A percentile compares a stretch with the other conserved stretches of the same genome.
phyloP scores from a whole-genome alignment of 92 coral and sea anemone species.

The Actinostola sp. region DNA sequence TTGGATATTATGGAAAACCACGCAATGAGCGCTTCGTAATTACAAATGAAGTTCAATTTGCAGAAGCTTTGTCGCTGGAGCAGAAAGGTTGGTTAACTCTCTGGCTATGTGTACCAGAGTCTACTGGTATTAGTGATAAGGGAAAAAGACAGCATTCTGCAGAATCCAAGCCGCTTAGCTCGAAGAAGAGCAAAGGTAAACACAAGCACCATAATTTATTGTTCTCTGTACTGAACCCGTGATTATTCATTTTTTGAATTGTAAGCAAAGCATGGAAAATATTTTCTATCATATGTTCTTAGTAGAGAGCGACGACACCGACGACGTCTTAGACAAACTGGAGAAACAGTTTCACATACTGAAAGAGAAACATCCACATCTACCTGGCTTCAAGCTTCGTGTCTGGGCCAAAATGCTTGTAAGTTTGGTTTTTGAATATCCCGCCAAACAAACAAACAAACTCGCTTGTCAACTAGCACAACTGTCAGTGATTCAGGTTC shows the following conservation, averaged over 20 bases:
- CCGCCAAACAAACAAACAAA: background rate
- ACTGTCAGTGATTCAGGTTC: too few species aligned
- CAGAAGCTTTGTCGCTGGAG: slow-evolving; percentile 37
- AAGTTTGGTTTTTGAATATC: slow-evolving; percentile 13
- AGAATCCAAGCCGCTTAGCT: background rate
- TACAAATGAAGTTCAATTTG: slow-evolving; percentile 22
- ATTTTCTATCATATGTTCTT: too few species aligned
- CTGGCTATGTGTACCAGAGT: slow-evolving; percentile 16
- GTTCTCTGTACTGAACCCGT: too few species aligned
- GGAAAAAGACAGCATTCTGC: background rate
- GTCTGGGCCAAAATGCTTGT: slow-evolving; percentile 49
- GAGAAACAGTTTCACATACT: too few species aligned
- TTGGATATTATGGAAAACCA: slow-evolving; percentile 34
- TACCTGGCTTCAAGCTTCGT: slow-evolving; percentile 29
- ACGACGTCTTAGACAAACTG: too few species aligned
- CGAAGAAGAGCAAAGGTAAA: background rate
- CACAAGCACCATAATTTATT: background rate
- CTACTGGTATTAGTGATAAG: background rate
- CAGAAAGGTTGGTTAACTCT: slow-evolving; percentile 16
- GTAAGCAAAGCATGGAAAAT: too few species aligned
- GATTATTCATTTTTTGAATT: too few species aligned
- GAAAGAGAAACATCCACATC: too few species aligned
- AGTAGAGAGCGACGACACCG: background rate
- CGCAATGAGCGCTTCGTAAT: slow-evolving; percentile 37
- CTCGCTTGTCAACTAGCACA: too few species aligned